A percentile compares a stretch with the other conserved stretches of the same genome.
phyloP scores from a whole-genome alignment of 2,113 vertebrate genomes.

The Brachyhypopomus occidentalis region DNA sequence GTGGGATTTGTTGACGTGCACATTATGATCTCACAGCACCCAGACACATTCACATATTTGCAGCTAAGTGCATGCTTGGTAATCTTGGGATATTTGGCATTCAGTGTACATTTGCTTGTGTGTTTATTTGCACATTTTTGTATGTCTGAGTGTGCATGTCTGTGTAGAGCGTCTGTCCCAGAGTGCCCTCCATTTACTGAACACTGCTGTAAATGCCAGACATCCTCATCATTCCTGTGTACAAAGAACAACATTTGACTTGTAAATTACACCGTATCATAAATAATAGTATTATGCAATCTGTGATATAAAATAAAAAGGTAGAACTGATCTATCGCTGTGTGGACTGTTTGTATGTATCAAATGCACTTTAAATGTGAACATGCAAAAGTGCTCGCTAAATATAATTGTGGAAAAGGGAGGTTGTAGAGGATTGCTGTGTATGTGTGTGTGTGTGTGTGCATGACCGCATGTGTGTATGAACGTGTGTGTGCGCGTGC shows the following conservation, averaged over 20 bases:
- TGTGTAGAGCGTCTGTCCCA: conserved; percentile 32
- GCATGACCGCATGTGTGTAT: background rate
- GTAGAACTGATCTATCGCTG: background rate
- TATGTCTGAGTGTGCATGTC: conserved; percentile 9
- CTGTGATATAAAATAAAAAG: background rate
- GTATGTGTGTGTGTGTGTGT: conserved; percentile 10
- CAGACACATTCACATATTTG: background rate
- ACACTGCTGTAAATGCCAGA: conserved; percentile 40
- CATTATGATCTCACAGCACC: background rate
- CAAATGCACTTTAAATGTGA: background rate
- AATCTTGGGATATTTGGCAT: background rate
- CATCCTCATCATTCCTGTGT: conserved; percentile 14
- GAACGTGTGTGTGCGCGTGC: conserved; percentile 2
- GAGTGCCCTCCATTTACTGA: conserved; percentile 8
- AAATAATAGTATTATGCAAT: background rate
- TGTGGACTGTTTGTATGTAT: background rate
- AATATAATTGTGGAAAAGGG: background rate
- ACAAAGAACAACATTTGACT: background rate
- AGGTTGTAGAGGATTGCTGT: background rate
- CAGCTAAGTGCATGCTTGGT: background rate
- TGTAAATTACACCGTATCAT: background rate
- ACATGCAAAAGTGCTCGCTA: background rate
- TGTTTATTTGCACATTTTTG: background rate
- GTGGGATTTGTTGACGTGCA: background rate
- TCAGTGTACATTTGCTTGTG: too few relatives aligned